Evolutionary conservation across 2,888 invertebrate species (phyloP).

Genomic region (Galerucella nymphaeae): DNA sequence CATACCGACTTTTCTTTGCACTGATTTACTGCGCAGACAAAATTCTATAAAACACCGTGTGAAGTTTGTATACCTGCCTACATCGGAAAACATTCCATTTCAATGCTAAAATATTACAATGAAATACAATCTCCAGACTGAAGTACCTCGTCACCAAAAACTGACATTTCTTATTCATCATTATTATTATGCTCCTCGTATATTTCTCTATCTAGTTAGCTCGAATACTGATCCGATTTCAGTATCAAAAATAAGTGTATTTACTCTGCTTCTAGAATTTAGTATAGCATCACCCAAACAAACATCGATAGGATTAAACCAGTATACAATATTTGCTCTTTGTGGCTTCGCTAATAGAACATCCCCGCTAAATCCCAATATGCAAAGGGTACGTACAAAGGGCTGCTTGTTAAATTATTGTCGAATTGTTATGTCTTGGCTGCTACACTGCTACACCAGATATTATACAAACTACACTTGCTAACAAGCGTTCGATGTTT

Average conservation of each 20-base stretch:
- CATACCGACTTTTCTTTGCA: no score
- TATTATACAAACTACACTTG: slow-evolving; percentile 22
- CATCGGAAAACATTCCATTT: no score
- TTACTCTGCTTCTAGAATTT: slow-evolving; percentile 22
- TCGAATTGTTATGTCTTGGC: slow-evolving; percentile 23
- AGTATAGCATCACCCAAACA: slow-evolving; percentile 18
- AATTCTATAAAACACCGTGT: no score
- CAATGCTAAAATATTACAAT: no score
- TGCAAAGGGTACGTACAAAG: slow-evolving; percentile 34
- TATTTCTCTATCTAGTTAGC: neutral
- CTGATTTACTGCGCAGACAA: no score
- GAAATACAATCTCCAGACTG: no score
- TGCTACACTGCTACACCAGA: slow-evolving; percentile 25
- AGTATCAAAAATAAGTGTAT: slow-evolving; percentile 12
- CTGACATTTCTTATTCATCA: no score
- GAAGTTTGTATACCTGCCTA: no score
- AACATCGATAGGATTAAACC: slow-evolving; percentile 29
- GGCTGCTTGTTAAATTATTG: slow-evolving; percentile 33
- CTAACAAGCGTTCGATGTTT: slow-evolving; percentile 19
- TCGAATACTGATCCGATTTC: neutral
- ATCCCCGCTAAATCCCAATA: slow-evolving; percentile 35
- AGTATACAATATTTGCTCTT: slow-evolving; percentile 34
- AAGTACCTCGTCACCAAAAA: no score
- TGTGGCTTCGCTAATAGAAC: slow-evolving; percentile 35
- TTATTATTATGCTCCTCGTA: no score